Percentiles rank a stretch among this genome's conserved stretches.
Evolutionary conservation across 92 coral and sea anemone genomes (phyloP).

Genomic region (Scolanthus callimorphus): DNA sequence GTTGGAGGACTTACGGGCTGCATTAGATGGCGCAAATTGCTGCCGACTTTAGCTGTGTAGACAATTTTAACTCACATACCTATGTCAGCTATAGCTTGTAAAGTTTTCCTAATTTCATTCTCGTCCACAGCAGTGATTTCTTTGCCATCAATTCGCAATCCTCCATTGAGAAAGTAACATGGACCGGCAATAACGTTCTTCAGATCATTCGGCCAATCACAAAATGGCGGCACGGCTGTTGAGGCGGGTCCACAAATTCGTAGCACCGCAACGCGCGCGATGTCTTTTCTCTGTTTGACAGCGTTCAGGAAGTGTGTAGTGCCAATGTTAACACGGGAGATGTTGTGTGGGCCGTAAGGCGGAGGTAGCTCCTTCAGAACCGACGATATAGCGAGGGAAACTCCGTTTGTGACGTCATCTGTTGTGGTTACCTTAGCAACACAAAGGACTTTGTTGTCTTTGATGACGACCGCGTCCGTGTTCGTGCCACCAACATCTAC

Average conservation of each 20-base stretch:
- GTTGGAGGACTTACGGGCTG: too few relatives aligned
- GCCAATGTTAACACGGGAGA: constrained; percentile 85
- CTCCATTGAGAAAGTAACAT: constrained; percentile 77
- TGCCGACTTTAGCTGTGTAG: too few relatives aligned
- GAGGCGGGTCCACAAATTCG: constrained; percentile 93
- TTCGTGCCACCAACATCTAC: constrained; percentile 99
- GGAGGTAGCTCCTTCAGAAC: too few relatives aligned
- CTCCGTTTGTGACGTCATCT: constrained; percentile 69
- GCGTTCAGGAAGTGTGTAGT: constrained; percentile 98
- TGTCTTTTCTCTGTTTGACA: constrained; percentile 68
- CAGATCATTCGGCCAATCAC: constrained; percentile 86
- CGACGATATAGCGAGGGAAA: too few relatives aligned
- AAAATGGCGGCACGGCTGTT: constrained; percentile 75
- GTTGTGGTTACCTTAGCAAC: constrained; percentile 85
- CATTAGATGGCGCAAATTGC: too few relatives aligned
- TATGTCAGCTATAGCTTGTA: too few relatives aligned
- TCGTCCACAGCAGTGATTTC: constrained; percentile 51
- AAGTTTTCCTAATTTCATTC: constrained; percentile 59
- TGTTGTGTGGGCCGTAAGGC: constrained; percentile 41
- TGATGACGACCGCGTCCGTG: constrained; percentile 91
- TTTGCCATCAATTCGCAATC: constrained; percentile 69
- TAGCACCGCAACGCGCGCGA: constrained; percentile 74
- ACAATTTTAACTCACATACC: too few relatives aligned
- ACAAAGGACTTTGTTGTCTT: constrained; percentile 52
- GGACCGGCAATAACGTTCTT: constrained; percentile 55